A percentile compares a stretch with the other conserved stretches of the same genome.
phyloP scores from a whole-genome alignment of 2,113 vertebrate species.

The Pituophis catenifer region DNA sequence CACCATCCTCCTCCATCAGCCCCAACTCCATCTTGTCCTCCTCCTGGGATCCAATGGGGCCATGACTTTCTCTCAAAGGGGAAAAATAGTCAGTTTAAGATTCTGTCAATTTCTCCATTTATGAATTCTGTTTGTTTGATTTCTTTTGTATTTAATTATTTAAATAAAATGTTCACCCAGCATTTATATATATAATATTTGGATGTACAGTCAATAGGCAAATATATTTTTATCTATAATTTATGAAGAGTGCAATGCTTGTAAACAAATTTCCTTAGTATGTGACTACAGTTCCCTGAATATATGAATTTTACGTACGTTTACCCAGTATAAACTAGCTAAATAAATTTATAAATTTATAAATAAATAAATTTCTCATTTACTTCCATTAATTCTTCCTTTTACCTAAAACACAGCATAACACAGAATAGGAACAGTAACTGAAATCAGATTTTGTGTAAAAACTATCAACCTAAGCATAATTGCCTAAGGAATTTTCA shows the following conservation, averaged over 20 bases:
- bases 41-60: too few relatives aligned
- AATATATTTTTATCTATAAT: not conserved
- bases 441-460: not conserved
- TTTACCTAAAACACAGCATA: not conserved
- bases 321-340: not conserved
- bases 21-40: too few relatives aligned
- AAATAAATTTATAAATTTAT: not conserved
- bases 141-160: not conserved
- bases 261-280: not conserved
- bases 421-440: not conserved
- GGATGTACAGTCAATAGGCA: not conserved
- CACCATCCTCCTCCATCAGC: too few relatives aligned
- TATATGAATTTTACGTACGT: not conserved
- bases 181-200: not conserved
- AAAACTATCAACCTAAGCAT: not conserved
- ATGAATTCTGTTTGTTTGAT: not conserved
- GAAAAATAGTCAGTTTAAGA: not conserved
- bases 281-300: not conserved
- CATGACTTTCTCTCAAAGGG: not conserved
- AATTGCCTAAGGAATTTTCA: not conserved
- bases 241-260: not conserved
- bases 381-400: not conserved
- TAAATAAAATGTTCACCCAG: not conserved
- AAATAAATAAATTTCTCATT: not conserved
- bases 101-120: not conserved